phyloP scores from a whole-genome alignment of 1,140 invertebrate genomes.

The Drosophila tropicalis region DNA sequence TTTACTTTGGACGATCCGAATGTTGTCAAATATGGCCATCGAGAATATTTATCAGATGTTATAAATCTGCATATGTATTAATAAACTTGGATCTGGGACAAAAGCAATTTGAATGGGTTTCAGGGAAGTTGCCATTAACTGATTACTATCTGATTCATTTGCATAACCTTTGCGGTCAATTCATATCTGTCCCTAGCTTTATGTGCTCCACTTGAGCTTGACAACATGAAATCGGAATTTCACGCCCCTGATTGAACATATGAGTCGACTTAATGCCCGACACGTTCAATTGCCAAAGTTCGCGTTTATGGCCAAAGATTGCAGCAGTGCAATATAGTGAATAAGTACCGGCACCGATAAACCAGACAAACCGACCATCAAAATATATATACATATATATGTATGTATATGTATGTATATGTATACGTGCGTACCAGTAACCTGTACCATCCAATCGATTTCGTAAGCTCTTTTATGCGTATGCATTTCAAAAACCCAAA shows the following conservation, averaged over 20 bases:
- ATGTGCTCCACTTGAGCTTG: constrained; percentile 8
- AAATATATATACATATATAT: neutral
- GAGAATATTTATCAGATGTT: neutral
- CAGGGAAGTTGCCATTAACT: neutral
- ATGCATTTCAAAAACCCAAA: constrained; percentile 17
- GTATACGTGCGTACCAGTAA: neutral
- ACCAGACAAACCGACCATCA: neutral
- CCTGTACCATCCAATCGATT: constrained; percentile 20
- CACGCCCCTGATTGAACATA: constrained; percentile 5
- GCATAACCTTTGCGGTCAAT: constrained; percentile 7
- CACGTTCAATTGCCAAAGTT: constrained; percentile 33
- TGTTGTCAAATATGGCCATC: too few relatives aligned
- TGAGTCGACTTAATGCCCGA: constrained; percentile 16
- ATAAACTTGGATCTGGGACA: neutral
- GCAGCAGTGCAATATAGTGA: constrained; percentile 16
- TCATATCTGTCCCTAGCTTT: neutral
- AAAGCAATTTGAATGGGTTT: neutral
- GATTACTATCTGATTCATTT: constrained; percentile 11
- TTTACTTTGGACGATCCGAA: too few relatives aligned
- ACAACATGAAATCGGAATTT: constrained; percentile 7
- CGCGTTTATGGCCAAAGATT: constrained; percentile 13
- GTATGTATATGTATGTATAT: neutral
- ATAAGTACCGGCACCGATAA: neutral
- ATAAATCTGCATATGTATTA: too few relatives aligned
- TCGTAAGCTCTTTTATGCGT: constrained; percentile 28